Evolutionary conservation across 2,888 invertebrate genomes (phyloP), one percentile per base, ranked within the genome.

Genomic region (Heliconius cydno): DNA sequence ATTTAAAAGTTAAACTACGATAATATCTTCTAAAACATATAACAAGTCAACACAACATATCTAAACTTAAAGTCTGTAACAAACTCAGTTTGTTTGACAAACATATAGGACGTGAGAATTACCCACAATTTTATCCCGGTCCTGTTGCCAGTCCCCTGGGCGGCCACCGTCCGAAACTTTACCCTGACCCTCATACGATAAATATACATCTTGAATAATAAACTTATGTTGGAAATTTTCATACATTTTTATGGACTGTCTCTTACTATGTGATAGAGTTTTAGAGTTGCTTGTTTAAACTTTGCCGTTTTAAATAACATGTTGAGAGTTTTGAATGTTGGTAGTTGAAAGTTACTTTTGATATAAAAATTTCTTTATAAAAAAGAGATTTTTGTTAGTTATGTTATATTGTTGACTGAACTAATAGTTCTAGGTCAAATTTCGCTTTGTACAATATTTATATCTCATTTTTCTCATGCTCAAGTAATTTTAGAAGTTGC

Each of bases 61-160:
- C 41, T 77, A 79, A 46, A 60, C 15, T 28, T 38, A 60, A 65
- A 79, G 25, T 81, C 73, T 60, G 74, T 66, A 79, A 80, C 68
- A 78, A 82, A 80, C 73, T 79, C 76, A 77, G 76, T 70, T 74
- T 82, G 86, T 86, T 88, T 90, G 92, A 92, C 91, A 93, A 94
- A 93, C 90, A 89, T 86, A 88, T 87, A 87, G 89, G 90, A 91
- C 90, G 94, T 95, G 95, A 89, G 92, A 95, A 95, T 95, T 94
- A 93, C 94, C 88, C 89, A 89, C 90, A 94, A 92, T 94, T 95
- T 95, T 95, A 95, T 93, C 93, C 92, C 86, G 89, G 90, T 87
- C 87, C 88, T 88, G 89, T 89, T 90, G 89, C 90, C 88, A 87
- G 85, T 85, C 92, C 91, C 93, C 84, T 85, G 91, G 91, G 94